Evolutionary conservation across 2,113 vertebrate genomes (phyloP).

Genomic region (Pelobates fuscus): DNA sequence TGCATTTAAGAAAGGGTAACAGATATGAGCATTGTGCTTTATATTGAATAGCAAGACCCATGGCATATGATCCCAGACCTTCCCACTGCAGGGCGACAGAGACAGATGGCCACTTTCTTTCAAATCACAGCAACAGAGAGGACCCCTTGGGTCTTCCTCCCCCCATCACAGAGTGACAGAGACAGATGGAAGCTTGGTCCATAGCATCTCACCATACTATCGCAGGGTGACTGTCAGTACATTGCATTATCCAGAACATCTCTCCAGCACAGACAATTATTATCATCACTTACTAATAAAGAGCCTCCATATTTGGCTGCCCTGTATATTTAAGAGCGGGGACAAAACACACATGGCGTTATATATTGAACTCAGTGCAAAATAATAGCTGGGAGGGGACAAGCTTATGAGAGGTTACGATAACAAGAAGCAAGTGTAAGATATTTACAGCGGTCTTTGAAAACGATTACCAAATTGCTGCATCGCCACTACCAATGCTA

Average conservation of each 20-base stretch:
- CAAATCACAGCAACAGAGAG: slow-evolving; percentile 14
- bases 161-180: slow-evolving; percentile 41
- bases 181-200: slow-evolving; percentile 43
- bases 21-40: neutral
- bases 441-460: too few relatives aligned
- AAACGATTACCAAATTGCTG: too few relatives aligned
- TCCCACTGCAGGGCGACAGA: slow-evolving; percentile 42
- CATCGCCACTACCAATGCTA: too few relatives aligned
- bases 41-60: neutral
- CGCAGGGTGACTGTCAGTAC: slow-evolving; percentile 6
- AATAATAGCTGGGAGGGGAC: too few relatives aligned
- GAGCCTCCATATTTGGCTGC: too few relatives aligned
- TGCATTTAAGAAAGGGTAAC: neutral
- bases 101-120: slow-evolving; percentile 45
- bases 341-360: too few relatives aligned
- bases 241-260: neutral
- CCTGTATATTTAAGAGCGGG: too few relatives aligned
- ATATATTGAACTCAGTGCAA: too few relatives aligned
- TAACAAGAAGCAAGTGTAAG: too few relatives aligned
- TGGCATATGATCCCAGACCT: slow-evolving; percentile 14
- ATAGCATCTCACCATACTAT: slow-evolving; percentile 6
- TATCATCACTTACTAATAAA: neutral
- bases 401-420: too few relatives aligned
- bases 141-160: slow-evolving; percentile 27
- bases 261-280: neutral